Conservation (phyloP, 2,888 invertebrate species). For the Hypomecis punctinalis region DNA sequence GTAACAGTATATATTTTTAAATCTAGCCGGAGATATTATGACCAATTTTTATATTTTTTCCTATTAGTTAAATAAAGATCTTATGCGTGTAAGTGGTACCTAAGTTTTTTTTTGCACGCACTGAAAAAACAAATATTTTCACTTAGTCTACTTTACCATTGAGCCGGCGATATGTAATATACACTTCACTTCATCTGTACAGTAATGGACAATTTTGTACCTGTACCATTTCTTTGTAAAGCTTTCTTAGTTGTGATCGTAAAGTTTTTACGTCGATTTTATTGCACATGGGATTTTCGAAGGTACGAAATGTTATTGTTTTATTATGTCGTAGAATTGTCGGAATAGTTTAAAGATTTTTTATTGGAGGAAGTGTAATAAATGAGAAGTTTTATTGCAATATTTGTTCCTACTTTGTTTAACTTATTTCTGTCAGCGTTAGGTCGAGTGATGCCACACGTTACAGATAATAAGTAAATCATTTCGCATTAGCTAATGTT, state of each 20-base stretch:
- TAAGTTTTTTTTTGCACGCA: no score
- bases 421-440: no score
- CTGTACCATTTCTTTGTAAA: conserved; percentile 27
- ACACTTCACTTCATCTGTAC: neutral
- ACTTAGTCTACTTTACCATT: neutral
- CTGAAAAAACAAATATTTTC: no score
- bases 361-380: conserved; percentile 5
- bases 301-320: conserved; percentile 36
- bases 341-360: conserved; percentile 34
- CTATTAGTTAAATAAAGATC: no score
- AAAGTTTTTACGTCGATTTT: conserved; percentile 26
- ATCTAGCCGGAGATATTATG: no score
- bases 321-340: conserved; percentile 28
- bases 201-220: conserved; percentile 24
- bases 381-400: neutral
- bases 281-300: conserved; percentile 37
- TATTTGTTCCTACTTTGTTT: no score
- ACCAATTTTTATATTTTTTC: no score
- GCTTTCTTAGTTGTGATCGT: conserved; percentile 24
- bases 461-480: no score
- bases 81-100: no score
- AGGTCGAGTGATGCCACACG: no score
- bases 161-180: neutral
- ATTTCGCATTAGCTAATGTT: no score
- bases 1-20: no score